These are phyloP conservation scores for Petrolisthes cinctipes DNA, from an alignment of 2,888 invertebrate genomes.

Conservation along the genomic window DNA sequence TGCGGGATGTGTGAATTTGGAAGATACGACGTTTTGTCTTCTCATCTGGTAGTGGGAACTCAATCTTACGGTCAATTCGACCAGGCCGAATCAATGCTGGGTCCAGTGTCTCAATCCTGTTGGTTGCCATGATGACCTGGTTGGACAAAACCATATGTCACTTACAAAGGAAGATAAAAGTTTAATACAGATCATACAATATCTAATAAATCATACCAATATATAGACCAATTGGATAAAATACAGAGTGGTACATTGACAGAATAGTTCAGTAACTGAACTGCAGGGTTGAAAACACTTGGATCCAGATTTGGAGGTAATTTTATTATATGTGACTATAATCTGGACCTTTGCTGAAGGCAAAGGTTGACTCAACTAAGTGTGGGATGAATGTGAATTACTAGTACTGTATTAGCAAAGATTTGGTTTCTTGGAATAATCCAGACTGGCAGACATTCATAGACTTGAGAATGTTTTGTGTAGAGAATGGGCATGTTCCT, in stretches of 20 bases:
- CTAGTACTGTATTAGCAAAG: too few species aligned
- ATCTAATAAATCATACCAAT: not conserved
- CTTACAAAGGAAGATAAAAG: not conserved
- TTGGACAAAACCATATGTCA: not conserved
- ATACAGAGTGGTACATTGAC: not conserved
- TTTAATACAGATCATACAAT: not conserved
- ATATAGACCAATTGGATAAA: not conserved
- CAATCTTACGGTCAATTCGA: slow-evolving; percentile 98
- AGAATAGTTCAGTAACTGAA: not conserved
- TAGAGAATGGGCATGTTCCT: too few species aligned
- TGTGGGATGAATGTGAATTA: too few species aligned
- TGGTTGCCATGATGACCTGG: slow-evolving; percentile 95
- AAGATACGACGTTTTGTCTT: slow-evolving; percentile 97
- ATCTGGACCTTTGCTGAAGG: too few species aligned
- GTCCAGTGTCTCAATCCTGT: slow-evolving; percentile 97
- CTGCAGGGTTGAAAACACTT: not conserved
- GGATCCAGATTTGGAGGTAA: not conserved
- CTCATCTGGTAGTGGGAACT: slow-evolving; percentile 98
- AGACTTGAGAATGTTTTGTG: too few species aligned
- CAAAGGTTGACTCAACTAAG: too few species aligned
- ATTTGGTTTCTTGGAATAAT: too few species aligned
- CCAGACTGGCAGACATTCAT: too few species aligned
- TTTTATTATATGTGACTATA: too few species aligned
- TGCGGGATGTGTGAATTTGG: slow-evolving; percentile 97
- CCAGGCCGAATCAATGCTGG: slow-evolving; percentile 98